phyloP scores from a whole-genome alignment of 1,140 invertebrate genomes.

The Drosophila burlai region DNA sequence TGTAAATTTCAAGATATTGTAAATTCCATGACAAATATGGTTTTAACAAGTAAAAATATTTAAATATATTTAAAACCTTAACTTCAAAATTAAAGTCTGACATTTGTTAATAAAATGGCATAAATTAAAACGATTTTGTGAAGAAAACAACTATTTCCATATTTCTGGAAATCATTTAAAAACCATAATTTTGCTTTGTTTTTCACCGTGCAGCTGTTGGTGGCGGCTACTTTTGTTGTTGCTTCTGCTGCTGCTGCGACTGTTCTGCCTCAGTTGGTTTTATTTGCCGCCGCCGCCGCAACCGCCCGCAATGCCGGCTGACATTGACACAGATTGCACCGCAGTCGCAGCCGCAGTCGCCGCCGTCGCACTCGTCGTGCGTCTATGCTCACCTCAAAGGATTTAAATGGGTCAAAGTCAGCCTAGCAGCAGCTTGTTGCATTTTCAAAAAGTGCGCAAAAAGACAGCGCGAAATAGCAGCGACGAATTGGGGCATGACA shows the following conservation, averaged over 20 bases:
- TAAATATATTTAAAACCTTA: no score
- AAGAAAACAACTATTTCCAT: no score
- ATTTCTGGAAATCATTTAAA: no score
- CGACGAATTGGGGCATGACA: conserved; percentile 77
- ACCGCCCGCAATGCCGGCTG: conserved; percentile 78
- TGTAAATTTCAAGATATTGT: no score
- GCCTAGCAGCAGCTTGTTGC: conserved; percentile 67
- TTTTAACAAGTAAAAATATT: no score
- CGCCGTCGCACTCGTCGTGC: conserved; percentile 25
- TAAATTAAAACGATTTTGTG: no score
- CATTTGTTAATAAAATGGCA: no score
- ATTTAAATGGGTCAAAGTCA: conserved; percentile 83
- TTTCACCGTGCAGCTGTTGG: conserved; percentile 23
- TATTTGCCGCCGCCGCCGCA: conserved; percentile 60
- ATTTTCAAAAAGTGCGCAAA: conserved; percentile 60
- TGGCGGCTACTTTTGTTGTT: conserved; percentile 32
- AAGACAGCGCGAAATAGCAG: conserved; percentile 58
- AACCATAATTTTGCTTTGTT: not conserved
- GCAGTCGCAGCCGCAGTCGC: conserved; percentile 24
- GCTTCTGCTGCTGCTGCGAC: conserved; percentile 17
- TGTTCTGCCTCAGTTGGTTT: conserved; percentile 79
- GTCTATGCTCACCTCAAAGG: conserved; percentile 79
- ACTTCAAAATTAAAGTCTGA: no score
- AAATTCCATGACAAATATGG: no score
- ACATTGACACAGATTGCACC: conserved; percentile 79